phyloP scores from a whole-genome alignment of 1,140 invertebrate species.

The Polypedilum pembai region DNA sequence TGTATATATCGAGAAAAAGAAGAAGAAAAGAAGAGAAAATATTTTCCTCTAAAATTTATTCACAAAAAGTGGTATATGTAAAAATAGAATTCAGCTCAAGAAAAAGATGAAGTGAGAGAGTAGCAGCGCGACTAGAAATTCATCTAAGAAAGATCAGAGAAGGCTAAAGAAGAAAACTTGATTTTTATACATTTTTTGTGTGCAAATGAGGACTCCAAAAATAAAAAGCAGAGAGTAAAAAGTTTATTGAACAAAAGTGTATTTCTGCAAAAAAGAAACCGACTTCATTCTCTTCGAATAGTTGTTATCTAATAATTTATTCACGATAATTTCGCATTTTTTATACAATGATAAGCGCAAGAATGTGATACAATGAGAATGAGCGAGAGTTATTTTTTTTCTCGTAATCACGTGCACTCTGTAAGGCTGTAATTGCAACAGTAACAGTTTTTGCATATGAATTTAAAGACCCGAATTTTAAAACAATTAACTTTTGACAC shows the following conservation, averaged over 20 bases:
- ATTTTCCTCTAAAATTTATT: constrained; percentile 13
- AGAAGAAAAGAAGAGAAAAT: not conserved
- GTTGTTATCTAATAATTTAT: not conserved
- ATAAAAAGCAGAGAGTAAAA: not conserved
- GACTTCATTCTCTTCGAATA: not conserved
- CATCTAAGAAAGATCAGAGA: constrained; percentile 17
- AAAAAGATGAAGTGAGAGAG: constrained; percentile 16
- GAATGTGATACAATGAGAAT: no score
- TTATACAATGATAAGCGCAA: no score
- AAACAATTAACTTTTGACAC: no score
- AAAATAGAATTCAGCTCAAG: constrained; percentile 18
- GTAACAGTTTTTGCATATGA: no score
- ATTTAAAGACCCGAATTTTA: no score
- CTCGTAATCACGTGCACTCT: no score
- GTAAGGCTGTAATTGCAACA: no score
- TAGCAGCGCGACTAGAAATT: not conserved
- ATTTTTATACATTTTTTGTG: not conserved
- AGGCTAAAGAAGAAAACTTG: not conserved
- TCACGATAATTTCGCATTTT: no score
- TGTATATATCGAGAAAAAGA: not conserved
- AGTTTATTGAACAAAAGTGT: constrained; percentile 12
- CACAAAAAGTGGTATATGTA: constrained; percentile 3
- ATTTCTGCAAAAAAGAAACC: constrained; percentile 14
- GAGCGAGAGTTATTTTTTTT: no score
- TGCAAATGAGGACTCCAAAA: constrained; percentile 10